Base-by-base conservation (phyloP, 2,888 invertebrate species). In the Orthonevra nobilis region DNA sequence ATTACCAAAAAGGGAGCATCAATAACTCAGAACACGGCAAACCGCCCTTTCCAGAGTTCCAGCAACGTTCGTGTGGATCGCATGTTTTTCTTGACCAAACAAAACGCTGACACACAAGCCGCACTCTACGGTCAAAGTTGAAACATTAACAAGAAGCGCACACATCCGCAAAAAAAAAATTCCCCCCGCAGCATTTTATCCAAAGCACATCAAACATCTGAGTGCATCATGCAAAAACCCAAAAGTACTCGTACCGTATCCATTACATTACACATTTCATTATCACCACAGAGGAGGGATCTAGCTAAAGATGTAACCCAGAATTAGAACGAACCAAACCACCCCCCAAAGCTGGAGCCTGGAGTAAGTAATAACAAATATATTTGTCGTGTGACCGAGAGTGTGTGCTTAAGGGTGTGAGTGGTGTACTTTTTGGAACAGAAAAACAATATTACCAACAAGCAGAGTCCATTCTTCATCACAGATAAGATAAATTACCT, bases 401-500 rank as follows among this genome's bases (percentile, higher is more conserved):
- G 40, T 32, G 46, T 75, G 42, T 68, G 56, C 42, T 5, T 23
- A 3, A 3, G 23, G 5, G 23, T 23, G 23, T 23, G n/a, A n/a
- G n/a, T n/a, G n/a, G n/a, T n/a, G 23, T 23, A 23, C 23, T 23
- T 23, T 23, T 23, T 23, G 23, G 23, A 4, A 23, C 23, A 23
- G 23, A 72, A 73, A 73, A 81, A 81, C 74, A 74, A 69, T 69
- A 81, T 72, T 74, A 68, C 68, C 3, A 54, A 58, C 46, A 56
- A 60, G 48, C 74, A 64, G 52, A 81, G 68, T 69, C 81, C 74
- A 81, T 81, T 74, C 81, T 74, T 81, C 81, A 81, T 81, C 74
- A 81, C 54, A 74, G 81, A 81, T 63, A 74, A 81, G 81, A 81
- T 81, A 81, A 81, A 81, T 74, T 69, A 81, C 81, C 61, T 28